These are phyloP conservation scores for Notiomystis cincta DNA, from an alignment of 2,113 vertebrate species.

Conservation along the genomic window DNA sequence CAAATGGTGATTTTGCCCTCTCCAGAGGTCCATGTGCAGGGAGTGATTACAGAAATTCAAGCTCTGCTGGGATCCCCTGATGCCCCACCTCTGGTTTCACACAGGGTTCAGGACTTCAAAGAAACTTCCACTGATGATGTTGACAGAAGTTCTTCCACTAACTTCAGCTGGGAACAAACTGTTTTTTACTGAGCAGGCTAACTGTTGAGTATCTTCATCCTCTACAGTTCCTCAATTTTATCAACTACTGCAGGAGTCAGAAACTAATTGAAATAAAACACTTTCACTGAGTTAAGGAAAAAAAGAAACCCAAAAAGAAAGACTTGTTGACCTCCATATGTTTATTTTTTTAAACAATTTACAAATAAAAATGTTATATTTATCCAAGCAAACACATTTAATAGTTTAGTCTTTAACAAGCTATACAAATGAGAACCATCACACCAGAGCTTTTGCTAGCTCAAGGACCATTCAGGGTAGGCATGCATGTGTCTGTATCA, in stretches of 20 bases:
- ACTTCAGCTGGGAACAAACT: not conserved
- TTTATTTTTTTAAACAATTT: slow-evolving; percentile 78
- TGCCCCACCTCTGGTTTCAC: not conserved
- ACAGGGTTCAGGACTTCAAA: not conserved
- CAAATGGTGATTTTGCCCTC: not conserved
- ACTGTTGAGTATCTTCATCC: not conserved
- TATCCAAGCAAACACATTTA: slow-evolving; percentile 70
- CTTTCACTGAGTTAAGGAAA: not conserved
- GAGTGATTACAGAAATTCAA: not conserved
- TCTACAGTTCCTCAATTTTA: not conserved
- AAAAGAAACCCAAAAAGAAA: slow-evolving; percentile 29
- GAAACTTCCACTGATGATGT: not conserved
- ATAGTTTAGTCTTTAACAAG: slow-evolving; percentile 74
- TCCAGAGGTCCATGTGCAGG: not conserved
- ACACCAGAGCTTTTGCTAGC: slow-evolving; percentile 54
- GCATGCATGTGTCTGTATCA: slow-evolving; percentile 70
- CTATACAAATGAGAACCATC: slow-evolving; percentile 74
- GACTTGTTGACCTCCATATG: slow-evolving; percentile 47
- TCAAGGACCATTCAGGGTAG: slow-evolving; percentile 54
- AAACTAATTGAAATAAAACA: not conserved
- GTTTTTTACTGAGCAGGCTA: not conserved
- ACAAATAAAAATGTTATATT: slow-evolving; percentile 72
- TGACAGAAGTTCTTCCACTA: not conserved
- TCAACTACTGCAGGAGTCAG: not conserved
- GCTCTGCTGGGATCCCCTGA: not conserved